A percentile compares a stretch with the other conserved stretches of the same genome.
Evolutionary conservation across 2,888 invertebrate genomes (phyloP).

Genomic region (Lottia scabra): DNA sequence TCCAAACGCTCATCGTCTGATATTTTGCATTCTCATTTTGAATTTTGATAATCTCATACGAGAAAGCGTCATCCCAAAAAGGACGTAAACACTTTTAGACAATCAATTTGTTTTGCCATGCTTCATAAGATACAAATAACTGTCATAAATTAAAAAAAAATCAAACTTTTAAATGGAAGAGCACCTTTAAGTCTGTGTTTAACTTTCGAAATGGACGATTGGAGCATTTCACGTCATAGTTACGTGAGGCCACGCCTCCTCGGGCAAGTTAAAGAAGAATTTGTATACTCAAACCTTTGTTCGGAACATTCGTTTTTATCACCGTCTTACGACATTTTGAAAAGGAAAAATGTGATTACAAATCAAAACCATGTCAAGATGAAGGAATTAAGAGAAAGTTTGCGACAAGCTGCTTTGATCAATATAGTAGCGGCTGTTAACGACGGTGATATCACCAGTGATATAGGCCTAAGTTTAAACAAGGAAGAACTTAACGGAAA

Average conservation of each 20-base stretch:
- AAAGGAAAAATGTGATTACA: neutral
- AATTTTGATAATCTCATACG: too few species aligned
- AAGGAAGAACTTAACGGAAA: neutral
- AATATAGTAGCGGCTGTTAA: constrained; percentile 55
- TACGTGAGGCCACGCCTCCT: neutral
- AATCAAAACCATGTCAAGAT: constrained; percentile 4
- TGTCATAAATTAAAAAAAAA: too few species aligned
- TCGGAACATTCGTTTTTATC: neutral
- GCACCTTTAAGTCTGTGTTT: neutral
- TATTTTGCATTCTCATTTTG: too few species aligned
- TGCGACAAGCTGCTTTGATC: constrained; percentile 47
- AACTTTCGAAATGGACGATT: neutral
- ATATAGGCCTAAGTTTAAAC: neutral
- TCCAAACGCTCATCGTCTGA: too few species aligned
- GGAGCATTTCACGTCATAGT: neutral
- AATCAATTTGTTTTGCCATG: too few species aligned
- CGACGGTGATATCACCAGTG: constrained; percentile 17
- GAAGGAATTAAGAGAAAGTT: constrained; percentile 38
- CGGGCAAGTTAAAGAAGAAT: neutral
- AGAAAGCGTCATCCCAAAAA: too few species aligned
- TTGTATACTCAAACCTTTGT: neutral
- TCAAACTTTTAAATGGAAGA: too few species aligned
- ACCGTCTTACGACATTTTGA: neutral
- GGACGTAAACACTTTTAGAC: too few species aligned
- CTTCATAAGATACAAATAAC: too few species aligned